phyloP scores from a whole-genome alignment of 2,888 invertebrate species.

The Morpho achilles region DNA sequence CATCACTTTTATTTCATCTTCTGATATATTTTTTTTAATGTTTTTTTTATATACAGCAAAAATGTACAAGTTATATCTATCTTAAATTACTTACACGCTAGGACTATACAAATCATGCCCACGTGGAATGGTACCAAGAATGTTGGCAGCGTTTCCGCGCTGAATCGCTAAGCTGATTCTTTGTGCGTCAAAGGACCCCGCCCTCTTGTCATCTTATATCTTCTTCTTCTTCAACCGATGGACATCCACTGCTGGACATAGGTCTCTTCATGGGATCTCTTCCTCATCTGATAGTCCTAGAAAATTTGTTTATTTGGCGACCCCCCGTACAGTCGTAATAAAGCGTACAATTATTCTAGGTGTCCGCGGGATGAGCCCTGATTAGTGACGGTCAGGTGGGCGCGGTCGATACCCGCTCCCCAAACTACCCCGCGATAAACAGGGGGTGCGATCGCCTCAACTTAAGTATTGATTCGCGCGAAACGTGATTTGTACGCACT shows the following conservation, averaged over 20 bases:
- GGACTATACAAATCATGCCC: too few species aligned
- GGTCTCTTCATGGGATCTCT: too few species aligned
- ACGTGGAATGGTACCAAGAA: too few species aligned
- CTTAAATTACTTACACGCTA: too few species aligned
- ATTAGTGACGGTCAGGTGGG: conserved; percentile 78
- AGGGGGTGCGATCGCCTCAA: conserved; percentile 76
- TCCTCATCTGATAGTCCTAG: not conserved
- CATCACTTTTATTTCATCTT: not conserved
- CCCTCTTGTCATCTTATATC: too few species aligned
- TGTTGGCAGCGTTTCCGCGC: too few species aligned
- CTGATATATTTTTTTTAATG: not conserved
- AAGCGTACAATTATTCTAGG: conserved; percentile 72
- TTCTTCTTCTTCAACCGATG: too few species aligned
- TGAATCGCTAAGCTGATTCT: too few species aligned
- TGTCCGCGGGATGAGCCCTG: conserved; percentile 77
- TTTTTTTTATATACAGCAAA: too few species aligned
- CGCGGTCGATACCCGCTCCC: conserved; percentile 59
- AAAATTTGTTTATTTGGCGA: not conserved
- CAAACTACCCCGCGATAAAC: conserved; percentile 67
- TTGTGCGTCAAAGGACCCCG: too few species aligned
- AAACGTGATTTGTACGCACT: conserved; percentile 80
- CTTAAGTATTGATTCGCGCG: conserved; percentile 80
- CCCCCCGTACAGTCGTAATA: conserved; percentile 29
- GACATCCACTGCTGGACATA: too few species aligned
- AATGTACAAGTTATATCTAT: too few species aligned